These are phyloP conservation scores for Trichosurus vulpecula DNA, from an alignment of 2,797 vertebrate genomes.

Conservation along the genomic window DNA sequence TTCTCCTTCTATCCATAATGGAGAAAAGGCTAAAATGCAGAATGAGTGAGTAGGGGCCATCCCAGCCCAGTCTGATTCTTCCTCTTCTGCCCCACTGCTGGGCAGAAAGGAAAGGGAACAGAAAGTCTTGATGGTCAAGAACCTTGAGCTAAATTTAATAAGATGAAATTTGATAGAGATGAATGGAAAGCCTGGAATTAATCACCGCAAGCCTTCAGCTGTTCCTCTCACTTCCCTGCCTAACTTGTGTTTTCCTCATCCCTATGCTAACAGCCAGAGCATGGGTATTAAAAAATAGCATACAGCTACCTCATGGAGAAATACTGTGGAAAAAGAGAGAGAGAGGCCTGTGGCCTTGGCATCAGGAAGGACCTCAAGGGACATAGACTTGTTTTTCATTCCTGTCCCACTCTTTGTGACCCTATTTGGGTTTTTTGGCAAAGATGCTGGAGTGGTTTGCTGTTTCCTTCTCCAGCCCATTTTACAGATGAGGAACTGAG, in stretches of 20 bases:
- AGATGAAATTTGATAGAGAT: not conserved
- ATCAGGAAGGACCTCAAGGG: not conserved
- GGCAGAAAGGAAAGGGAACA: not conserved
- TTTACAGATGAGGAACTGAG: not conserved
- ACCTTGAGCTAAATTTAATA: not conserved
- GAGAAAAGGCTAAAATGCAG: not conserved
- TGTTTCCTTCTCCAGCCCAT: not conserved
- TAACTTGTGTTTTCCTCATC: not conserved
- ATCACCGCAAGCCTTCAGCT: not conserved
- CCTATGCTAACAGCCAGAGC: not conserved
- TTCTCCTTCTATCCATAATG: not conserved
- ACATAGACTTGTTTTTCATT: not conserved
- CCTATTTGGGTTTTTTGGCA: not conserved
- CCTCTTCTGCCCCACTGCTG: not conserved
- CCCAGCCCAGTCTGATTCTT: not conserved
- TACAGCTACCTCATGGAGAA: not conserved
- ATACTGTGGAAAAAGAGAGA: not conserved
- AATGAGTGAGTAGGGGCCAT: not conserved
- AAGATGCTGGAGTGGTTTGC: not conserved
- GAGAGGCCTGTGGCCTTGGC: not conserved
- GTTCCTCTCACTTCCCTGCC: not conserved
- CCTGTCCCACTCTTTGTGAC: not conserved
- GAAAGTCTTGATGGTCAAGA: not conserved
- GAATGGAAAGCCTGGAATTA: not conserved
- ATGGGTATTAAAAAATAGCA: not conserved